Percentiles rank a stretch among this genome's conserved stretches.
Evolutionary conservation across 2,113 vertebrate species (phyloP).

Genomic region (Anguilla japonica): DNA sequence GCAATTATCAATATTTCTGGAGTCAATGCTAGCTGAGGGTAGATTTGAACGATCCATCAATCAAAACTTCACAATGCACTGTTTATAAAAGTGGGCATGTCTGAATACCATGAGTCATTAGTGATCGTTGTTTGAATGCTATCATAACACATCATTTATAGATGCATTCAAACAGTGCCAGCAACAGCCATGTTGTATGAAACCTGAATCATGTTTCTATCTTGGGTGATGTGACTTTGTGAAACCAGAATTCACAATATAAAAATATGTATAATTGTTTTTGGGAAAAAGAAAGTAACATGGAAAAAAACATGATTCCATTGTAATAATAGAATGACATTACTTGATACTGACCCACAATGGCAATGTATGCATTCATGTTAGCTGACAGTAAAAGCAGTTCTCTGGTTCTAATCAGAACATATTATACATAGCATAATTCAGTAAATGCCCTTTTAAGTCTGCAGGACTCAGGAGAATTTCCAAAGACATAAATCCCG

Average conservation of each 20-base stretch:
- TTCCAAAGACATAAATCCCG: background rate
- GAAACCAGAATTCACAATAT: background rate
- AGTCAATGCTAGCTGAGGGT: background rate
- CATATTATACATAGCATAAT: background rate
- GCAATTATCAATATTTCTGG: background rate
- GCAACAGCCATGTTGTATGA: background rate
- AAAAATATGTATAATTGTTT: background rate
- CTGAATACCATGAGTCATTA: background rate
- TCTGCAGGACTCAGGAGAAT: background rate
- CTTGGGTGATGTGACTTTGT: background rate
- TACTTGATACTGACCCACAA: background rate
- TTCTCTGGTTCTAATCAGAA: conserved; percentile 13
- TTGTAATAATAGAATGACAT: background rate
- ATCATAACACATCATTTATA: background rate
- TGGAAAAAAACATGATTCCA: background rate
- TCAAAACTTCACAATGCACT: background rate
- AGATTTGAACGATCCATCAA: background rate
- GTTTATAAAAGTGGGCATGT: background rate
- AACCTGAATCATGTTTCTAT: background rate
- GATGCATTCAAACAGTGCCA: background rate
- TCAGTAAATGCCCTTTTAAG: background rate
- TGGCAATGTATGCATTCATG: background rate
- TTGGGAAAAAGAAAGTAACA: background rate
- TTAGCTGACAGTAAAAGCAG: background rate
- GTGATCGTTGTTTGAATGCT: too few relatives aligned